A percentile compares a stretch with the other conserved stretches of the same genome.
phyloP scores from a whole-genome alignment of 2,888 invertebrate genomes.

The Ceriagrion tenellum region DNA sequence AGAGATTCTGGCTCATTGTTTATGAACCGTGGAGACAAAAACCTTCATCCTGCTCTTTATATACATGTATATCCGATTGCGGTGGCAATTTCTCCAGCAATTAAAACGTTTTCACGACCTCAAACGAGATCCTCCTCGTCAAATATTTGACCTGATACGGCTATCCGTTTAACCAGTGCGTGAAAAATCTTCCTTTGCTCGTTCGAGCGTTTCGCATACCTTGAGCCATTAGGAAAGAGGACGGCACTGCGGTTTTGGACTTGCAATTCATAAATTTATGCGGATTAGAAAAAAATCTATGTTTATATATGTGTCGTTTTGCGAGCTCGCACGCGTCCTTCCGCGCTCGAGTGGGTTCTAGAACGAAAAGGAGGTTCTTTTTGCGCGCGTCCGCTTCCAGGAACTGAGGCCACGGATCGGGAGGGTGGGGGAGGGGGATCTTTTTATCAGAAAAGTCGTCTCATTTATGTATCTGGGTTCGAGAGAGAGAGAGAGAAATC shows the following conservation, averaged over 20 bases:
- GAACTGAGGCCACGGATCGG: neutral
- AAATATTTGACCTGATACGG: too few species aligned
- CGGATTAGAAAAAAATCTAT: neutral
- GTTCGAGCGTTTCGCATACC: too few species aligned
- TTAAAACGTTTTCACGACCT: too few species aligned
- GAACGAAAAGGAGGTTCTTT: neutral
- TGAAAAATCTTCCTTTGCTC: too few species aligned
- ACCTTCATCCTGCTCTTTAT: too few species aligned
- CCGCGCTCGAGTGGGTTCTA: neutral
- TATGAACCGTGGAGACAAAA: too few species aligned
- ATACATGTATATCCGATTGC: too few species aligned
- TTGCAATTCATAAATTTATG: neutral
- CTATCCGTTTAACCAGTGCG: too few species aligned
- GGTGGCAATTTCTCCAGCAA: too few species aligned
- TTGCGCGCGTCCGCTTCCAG: neutral
- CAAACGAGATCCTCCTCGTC: too few species aligned
- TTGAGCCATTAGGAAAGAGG: too few species aligned
- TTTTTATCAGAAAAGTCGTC: neutral
- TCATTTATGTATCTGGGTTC: conserved; percentile 24
- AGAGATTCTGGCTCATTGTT: too few species aligned
- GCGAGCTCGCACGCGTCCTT: neutral
- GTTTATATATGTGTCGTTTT: neutral
- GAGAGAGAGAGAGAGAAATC: neutral
- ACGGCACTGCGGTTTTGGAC: neutral
- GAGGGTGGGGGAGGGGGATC: neutral